A percentile compares a stretch with the other conserved stretches of the same genome.
phyloP scores from a whole-genome alignment of 1,140 invertebrate species.

The Thrips palmi region DNA sequence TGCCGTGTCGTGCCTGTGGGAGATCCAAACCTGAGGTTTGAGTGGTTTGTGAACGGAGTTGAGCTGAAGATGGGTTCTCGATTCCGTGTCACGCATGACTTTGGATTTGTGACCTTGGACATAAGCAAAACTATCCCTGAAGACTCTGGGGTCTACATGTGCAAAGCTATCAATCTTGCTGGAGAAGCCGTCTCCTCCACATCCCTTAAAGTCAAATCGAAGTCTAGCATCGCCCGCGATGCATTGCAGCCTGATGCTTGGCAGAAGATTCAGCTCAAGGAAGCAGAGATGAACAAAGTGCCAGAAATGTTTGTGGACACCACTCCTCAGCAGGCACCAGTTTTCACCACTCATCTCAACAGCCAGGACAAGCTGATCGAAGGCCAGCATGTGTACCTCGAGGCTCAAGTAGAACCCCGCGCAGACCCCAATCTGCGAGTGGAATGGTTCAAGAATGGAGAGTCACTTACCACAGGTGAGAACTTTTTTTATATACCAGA shows the following conservation, averaged over 20 bases:
- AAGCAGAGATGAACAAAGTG: constrained; percentile 73
- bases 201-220: constrained; percentile 59
- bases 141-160: constrained; percentile 84
- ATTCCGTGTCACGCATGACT: constrained; percentile 77
- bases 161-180: constrained; percentile 76
- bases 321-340: constrained; percentile 65
- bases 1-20: constrained; percentile 89
- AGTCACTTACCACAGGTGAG: constrained; percentile 60
- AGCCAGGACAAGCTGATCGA: constrained; percentile 72
- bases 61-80: constrained; percentile 79
- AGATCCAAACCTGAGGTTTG: constrained; percentile 71
- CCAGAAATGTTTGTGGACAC: constrained; percentile 68
- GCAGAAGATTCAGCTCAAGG: constrained; percentile 75
- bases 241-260: constrained; percentile 70
- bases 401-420: constrained; percentile 82
- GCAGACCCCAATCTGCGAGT: constrained; percentile 82
- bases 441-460: constrained; percentile 86
- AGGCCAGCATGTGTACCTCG: constrained; percentile 78
- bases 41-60: constrained; percentile 89
- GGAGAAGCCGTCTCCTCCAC: constrained; percentile 84
- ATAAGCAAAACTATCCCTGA: constrained; percentile 73
- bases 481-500: background rate
- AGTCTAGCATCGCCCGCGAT: constrained; percentile 56
- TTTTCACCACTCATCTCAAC: constrained; percentile 77
- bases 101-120: constrained; percentile 85